Evolutionary conservation across 1,140 invertebrate species (phyloP).

Genomic region (Ericerus pela): DNA sequence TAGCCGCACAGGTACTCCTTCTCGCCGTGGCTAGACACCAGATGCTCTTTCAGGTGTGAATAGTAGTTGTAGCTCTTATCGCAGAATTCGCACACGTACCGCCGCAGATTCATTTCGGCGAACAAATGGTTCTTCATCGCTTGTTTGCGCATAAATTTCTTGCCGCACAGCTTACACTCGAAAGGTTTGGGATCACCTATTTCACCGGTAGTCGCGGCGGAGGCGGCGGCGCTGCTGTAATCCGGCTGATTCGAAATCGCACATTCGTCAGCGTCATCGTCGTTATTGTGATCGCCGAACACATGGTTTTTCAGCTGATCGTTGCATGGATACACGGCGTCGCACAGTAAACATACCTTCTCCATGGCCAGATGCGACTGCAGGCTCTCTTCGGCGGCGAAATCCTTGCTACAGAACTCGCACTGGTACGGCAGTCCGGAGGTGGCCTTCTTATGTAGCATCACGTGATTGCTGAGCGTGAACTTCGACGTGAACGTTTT

Average conservation of each 20-base stretch:
- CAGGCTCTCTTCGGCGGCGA: not conserved
- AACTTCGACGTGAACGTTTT: not conserved
- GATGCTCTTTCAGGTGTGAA: conserved; percentile 15
- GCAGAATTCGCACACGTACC: conserved; percentile 14
- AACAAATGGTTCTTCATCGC: conserved; percentile 75
- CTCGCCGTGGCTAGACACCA: conserved; percentile 2
- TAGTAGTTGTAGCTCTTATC: conserved; percentile 10
- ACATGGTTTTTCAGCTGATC: not conserved
- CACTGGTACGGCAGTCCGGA: not conserved
- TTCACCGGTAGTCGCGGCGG: not conserved
- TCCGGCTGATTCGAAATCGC: too few species aligned
- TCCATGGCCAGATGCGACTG: not conserved
- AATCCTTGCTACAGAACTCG: not conserved
- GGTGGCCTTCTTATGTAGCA: not conserved
- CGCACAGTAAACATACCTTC: not conserved
- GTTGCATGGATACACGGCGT: not conserved
- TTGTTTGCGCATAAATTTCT: conserved; percentile 82
- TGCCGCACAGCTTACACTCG: conserved; percentile 69
- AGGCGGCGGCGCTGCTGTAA: not conserved
- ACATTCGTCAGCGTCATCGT: not conserved
- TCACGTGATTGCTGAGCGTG: not conserved
- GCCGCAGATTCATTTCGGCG: conserved; percentile 5
- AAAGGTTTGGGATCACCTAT: conserved; percentile 52
- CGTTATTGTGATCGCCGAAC: not conserved
- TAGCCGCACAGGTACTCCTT: conserved; percentile 13